A percentile compares a stretch with the other conserved stretches of the same genome.
These are phyloP conservation scores for Ascidia mentula DNA, from an alignment of 23 tunicate species.

Conservation along the genomic window DNA sequence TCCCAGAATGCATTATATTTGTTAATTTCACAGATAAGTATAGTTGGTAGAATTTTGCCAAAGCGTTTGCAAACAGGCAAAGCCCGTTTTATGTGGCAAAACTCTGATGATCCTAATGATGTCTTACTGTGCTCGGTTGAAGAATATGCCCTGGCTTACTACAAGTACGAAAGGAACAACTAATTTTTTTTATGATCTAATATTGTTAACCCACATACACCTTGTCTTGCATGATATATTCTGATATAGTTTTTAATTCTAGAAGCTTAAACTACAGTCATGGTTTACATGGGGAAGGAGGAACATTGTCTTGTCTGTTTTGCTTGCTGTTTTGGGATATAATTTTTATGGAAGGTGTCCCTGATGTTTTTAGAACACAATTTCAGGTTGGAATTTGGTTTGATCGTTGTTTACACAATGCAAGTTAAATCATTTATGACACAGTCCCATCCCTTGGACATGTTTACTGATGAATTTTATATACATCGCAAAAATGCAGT, in stretches of 20 bases:
- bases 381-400: slow-evolving; percentile 49
- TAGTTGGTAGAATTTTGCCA: slow-evolving; percentile 66
- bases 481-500: slow-evolving; percentile 29
- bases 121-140: slow-evolving; percentile 81
- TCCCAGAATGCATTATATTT: not conserved
- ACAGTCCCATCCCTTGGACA: slow-evolving; percentile 77
- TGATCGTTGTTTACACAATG: not conserved
- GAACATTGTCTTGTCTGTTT: slow-evolving; percentile 67
- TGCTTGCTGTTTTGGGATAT: slow-evolving; percentile 91
- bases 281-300: slow-evolving; percentile 89
- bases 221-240: too few species aligned
- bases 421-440: not conserved
- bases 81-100: slow-evolving; percentile 61
- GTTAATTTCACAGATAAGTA: slow-evolving; percentile 33
- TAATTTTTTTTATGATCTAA: not conserved
- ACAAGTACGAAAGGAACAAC: slow-evolving; percentile 34
- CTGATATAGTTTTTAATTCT: not conserved
- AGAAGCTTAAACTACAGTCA: slow-evolving; percentile 52
- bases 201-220: not conserved
- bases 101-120: slow-evolving; percentile 13
- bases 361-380: slow-evolving; percentile 80
- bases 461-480: slow-evolving; percentile 72
- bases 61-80: slow-evolving; percentile 78
- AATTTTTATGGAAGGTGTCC: slow-evolving; percentile 63
- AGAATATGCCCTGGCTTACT: slow-evolving; percentile 75